phyloP scores from a whole-genome alignment of 1,140 invertebrate species.

The Leptopilina boulardi region DNA sequence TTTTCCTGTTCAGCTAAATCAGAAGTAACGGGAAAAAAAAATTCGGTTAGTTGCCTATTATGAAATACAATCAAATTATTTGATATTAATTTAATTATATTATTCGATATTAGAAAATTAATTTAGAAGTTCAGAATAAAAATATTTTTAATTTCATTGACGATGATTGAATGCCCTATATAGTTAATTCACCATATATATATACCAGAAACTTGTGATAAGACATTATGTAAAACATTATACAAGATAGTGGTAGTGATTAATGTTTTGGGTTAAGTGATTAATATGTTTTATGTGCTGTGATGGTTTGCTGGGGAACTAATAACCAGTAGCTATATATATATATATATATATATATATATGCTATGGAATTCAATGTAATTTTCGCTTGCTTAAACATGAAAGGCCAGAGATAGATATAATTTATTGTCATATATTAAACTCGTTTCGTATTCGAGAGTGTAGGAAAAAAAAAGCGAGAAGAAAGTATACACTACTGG shows the following conservation, averaged over 20 bases:
- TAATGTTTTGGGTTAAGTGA: constrained; percentile 5
- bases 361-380: constrained; percentile 19
- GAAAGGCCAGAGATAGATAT: constrained; percentile 9
- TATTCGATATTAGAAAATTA: no score
- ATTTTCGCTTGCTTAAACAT: constrained; percentile 21
- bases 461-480: not conserved
- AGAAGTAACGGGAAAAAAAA: no score
- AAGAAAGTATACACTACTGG: not conserved
- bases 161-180: constrained; percentile 6
- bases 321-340: constrained; percentile 20
- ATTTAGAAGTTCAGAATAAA: no score
- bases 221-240: constrained; percentile 18
- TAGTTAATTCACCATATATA: not conserved
- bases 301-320: not conserved
- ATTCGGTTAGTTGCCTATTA: no score
- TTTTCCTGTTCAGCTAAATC: no score
- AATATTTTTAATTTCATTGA: constrained; percentile 4
- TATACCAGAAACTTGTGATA: constrained; percentile 12
- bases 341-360: no score
- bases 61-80: no score
- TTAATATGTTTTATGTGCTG: constrained; percentile 26
- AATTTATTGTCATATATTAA: constrained; percentile 7
- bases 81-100: no score
- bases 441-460: constrained; percentile 10
- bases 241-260: constrained; percentile 17